Conservation (phyloP, 2,797 vertebrate genomes). For the Anguilla megastoma region DNA sequence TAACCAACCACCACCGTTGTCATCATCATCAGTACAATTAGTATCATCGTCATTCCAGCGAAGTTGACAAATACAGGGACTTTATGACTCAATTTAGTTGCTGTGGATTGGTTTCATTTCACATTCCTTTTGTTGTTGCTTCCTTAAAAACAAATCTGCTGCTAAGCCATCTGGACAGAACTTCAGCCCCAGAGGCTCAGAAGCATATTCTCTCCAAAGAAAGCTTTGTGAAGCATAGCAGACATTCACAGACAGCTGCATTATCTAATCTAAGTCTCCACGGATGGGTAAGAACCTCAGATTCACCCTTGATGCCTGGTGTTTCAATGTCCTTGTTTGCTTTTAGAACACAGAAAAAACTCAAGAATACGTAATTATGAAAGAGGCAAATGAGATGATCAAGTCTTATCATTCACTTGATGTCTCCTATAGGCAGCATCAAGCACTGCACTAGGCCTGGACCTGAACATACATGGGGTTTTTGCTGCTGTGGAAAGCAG, state of each 20-base stretch:
- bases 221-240: not conserved
- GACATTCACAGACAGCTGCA: not conserved
- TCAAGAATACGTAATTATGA: too few relatives aligned
- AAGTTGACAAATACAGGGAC: not conserved
- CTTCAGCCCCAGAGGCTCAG: not conserved
- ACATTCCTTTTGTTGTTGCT: constrained; percentile 20
- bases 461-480: too few relatives aligned
- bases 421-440: too few relatives aligned
- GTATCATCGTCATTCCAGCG: not conserved
- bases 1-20: too few relatives aligned
- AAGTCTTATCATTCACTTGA: too few relatives aligned
- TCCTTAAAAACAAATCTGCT: not conserved
- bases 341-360: not conserved
- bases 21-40: too few relatives aligned
- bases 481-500: too few relatives aligned
- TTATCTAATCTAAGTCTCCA: not conserved
- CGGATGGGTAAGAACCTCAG: not conserved
- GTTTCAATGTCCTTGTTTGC: not conserved
- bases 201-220: not conserved
- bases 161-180: not conserved
- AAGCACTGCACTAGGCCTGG: too few relatives aligned
- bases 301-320: not conserved
- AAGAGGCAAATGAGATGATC: too few relatives aligned
- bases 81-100: not conserved
- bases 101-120: constrained; percentile 25